Conservation (phyloP, 2,113 vertebrate species). For the Pteronura brasiliensis region DNA sequence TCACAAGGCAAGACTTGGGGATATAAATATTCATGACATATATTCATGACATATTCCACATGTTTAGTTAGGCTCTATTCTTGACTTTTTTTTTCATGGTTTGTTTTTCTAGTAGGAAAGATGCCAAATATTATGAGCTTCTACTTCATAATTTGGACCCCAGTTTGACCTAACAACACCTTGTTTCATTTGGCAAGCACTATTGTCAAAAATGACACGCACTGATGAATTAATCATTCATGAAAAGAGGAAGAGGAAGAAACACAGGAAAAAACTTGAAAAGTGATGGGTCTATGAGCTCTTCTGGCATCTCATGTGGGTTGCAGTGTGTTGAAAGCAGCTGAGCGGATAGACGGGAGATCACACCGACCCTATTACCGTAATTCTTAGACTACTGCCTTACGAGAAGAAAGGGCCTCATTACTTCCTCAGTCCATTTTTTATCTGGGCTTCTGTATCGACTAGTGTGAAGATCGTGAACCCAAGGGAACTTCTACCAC, state of each 20-base stretch:
- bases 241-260: background rate
- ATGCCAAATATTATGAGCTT: conserved; percentile 45
- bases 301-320: background rate
- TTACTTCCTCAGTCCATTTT: background rate
- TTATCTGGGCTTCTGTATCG: background rate
- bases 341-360: background rate
- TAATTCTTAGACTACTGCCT: background rate
- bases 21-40: conserved; percentile 75
- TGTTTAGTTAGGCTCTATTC: conserved; percentile 67
- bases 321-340: background rate
- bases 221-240: background rate
- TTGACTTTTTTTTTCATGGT: background rate
- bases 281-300: background rate
- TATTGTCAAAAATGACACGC: conserved; percentile 41
- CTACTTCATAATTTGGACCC: background rate
- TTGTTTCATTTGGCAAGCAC: conserved; percentile 9
- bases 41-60: conserved; percentile 73
- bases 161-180: background rate
- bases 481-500: background rate
- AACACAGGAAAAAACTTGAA: background rate
- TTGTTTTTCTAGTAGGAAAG: conserved; percentile 50
- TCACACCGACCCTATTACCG: background rate
- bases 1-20: background rate
- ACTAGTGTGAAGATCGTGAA: background rate
- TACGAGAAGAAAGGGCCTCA: rapidly evolving